A percentile compares a stretch with the other conserved stretches of the same genome.
phyloP scores from a whole-genome alignment of 2,797 vertebrate genomes.

The Phoebastria nigripes region DNA sequence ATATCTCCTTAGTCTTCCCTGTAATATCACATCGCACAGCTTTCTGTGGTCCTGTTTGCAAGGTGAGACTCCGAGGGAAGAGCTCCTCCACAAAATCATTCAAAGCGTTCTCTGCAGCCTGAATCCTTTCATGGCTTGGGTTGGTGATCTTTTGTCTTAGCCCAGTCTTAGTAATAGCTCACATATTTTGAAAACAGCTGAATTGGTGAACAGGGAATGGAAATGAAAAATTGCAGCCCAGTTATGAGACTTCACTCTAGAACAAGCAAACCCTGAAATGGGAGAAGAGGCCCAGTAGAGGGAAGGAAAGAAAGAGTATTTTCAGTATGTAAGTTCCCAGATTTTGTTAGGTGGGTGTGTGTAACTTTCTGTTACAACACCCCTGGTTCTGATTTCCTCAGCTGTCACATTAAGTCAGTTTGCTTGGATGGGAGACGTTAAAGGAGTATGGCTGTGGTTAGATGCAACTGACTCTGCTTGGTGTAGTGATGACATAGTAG shows the following conservation, averaged over 20 bases:
- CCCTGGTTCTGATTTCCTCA: background rate
- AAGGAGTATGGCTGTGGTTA: background rate
- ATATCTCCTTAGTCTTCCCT: background rate
- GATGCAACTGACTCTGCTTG: background rate
- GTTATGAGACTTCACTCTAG: background rate
- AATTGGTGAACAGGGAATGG: background rate
- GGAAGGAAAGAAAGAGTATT: background rate
- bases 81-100: background rate
- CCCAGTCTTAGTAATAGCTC: background rate
- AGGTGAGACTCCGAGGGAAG: background rate
- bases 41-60: background rate
- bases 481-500: background rate
- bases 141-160: background rate
- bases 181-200: background rate
- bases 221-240: background rate
- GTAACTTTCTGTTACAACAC: background rate
- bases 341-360: background rate
- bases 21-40: accelerated
- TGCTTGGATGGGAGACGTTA: background rate
- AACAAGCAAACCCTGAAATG: background rate
- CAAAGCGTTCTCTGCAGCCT: background rate
- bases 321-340: background rate
- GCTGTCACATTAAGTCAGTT: background rate
- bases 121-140: background rate
- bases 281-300: slow-evolving; percentile 1